Evolutionary conservation across 2,888 invertebrate genomes (phyloP).

Genomic region (Polyommatus iphigenia): DNA sequence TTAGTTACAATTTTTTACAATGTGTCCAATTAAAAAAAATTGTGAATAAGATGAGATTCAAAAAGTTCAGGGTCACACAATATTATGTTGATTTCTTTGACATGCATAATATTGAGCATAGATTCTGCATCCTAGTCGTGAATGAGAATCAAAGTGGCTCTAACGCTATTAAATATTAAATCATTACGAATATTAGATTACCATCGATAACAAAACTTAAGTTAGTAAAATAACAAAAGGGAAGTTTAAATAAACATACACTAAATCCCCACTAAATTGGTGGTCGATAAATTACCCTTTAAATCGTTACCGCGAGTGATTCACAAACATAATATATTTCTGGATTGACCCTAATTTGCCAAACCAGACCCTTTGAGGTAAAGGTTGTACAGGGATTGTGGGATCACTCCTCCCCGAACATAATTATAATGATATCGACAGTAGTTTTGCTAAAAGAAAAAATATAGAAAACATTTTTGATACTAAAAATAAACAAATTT

Average conservation of each 20-base stretch:
- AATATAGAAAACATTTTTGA: neutral
- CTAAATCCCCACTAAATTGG: neutral
- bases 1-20: no score
- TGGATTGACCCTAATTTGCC: constrained; percentile 7
- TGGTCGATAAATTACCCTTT: constrained; percentile 5
- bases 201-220: neutral
- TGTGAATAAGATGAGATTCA: no score
- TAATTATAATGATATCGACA: constrained; percentile 12
- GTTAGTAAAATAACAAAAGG: neutral
- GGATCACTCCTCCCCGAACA: constrained; percentile 14
- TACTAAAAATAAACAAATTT: neutral
- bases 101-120: no score
- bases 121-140: no score
- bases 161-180: no score
- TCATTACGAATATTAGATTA: no score
- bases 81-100: no score
- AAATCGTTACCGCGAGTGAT: constrained; percentile 17
- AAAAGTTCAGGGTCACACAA: no score
- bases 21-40: no score
- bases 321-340: constrained; percentile 26
- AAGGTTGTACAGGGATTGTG: constrained; percentile 28
- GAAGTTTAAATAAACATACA: neutral
- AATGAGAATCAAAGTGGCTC: no score
- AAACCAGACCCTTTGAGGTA: constrained; percentile 14
- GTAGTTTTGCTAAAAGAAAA: neutral